phyloP scores from a whole-genome alignment of 2,888 invertebrate genomes.

The Cartodere bifasciata region DNA sequence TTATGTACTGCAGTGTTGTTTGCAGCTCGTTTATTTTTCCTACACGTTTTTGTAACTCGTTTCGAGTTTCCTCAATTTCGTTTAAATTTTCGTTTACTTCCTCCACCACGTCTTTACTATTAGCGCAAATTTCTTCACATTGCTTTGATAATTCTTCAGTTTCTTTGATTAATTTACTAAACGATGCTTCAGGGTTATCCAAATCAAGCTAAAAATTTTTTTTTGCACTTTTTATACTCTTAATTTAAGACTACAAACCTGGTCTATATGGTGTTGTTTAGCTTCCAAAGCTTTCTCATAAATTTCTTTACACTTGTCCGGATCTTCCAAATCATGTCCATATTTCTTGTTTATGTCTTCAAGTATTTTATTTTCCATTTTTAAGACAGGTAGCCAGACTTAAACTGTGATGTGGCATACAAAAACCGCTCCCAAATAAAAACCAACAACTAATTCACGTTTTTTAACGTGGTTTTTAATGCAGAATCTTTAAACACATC shows the following conservation, averaged over 20 bases:
- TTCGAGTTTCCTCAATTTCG: slow-evolving; percentile 35
- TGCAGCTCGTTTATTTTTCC: slow-evolving; percentile 43
- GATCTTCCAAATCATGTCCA: slow-evolving; percentile 40
- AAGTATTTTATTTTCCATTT: too few species aligned
- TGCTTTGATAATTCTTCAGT: slow-evolving; percentile 38
- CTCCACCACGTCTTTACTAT: slow-evolving; percentile 35
- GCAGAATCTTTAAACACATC: too few species aligned
- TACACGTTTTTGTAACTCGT: slow-evolving; percentile 44
- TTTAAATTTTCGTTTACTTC: slow-evolving; percentile 38
- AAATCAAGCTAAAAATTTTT: slow-evolving; percentile 37
- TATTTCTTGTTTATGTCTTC: slow-evolving; percentile 42
- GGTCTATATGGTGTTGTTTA: slow-evolving; percentile 34
- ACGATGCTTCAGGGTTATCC: slow-evolving; percentile 46
- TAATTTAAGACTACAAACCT: slow-evolving; percentile 25
- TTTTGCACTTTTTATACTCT: slow-evolving; percentile 1
- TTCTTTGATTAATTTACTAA: slow-evolving; percentile 41
- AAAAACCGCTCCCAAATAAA: too few species aligned
- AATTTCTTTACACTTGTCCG: slow-evolving; percentile 40
- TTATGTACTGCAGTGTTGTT: slow-evolving; percentile 49
- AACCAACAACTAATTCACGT: too few species aligned
- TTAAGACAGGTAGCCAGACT: too few species aligned
- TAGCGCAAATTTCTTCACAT: slow-evolving; percentile 34
- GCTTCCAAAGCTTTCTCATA: slow-evolving; percentile 32
- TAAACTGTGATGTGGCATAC: too few species aligned
- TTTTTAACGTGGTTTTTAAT: too few species aligned